phyloP scores from a whole-genome alignment of 2,797 vertebrate species.

The Cuculus canorus region DNA sequence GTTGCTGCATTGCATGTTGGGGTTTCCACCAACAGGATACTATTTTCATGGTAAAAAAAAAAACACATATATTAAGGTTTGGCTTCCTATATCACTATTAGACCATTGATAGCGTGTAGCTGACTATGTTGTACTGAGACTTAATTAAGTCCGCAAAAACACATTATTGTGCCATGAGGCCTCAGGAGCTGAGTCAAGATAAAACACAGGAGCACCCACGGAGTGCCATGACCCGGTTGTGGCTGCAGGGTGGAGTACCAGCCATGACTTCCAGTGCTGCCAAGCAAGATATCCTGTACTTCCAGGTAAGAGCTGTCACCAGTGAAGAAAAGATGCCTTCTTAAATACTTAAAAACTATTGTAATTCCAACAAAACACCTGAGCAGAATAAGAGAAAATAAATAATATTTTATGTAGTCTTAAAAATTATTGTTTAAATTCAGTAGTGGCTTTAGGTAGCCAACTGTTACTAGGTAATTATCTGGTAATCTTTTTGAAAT shows the following conservation, averaged over 20 bases:
- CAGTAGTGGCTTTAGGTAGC: neutral
- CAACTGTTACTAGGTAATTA: neutral
- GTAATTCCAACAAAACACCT: neutral
- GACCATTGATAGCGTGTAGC: neutral
- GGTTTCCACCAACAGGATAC: neutral
- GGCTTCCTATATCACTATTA: neutral
- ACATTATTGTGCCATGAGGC: neutral
- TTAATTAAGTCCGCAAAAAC: neutral
- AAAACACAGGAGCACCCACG: neutral
- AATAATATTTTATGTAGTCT: neutral
- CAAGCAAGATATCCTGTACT: neutral
- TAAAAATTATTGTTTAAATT: neutral
- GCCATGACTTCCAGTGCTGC: neutral
- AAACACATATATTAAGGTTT: fast-evolving
- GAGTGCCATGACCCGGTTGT: neutral
- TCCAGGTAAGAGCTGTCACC: neutral
- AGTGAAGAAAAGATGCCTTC: neutral
- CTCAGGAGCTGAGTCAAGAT: neutral
- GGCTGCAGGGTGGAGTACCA: neutral
- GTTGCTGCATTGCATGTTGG: fast-evolving
- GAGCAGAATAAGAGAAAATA: neutral
- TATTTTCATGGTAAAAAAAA: neutral
- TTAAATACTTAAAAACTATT: too few relatives aligned
- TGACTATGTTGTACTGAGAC: neutral
- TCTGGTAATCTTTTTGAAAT: neutral